Evolutionary conservation across 2,113 vertebrate genomes (phyloP).

Genomic region (Grallaria varia): DNA sequence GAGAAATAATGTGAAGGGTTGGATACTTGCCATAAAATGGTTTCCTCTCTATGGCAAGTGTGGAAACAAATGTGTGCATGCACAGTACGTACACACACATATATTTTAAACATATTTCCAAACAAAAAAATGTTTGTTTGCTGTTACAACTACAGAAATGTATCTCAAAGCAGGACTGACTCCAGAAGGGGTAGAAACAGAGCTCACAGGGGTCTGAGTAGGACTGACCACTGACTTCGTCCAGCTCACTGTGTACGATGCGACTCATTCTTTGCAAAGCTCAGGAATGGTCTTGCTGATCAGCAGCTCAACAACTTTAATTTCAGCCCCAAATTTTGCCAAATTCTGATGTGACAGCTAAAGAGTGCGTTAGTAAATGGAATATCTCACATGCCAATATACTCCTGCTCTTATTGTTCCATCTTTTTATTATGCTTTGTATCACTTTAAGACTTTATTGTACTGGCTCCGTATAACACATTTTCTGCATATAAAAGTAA

Average conservation of each 20-base stretch:
- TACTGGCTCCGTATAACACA: not conserved
- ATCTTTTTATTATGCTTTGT: not conserved
- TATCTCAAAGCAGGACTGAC: not conserved
- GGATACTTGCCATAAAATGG: slow-evolving; percentile 57
- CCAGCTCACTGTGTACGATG: not conserved
- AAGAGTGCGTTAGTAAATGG: not conserved
- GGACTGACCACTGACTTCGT: not conserved
- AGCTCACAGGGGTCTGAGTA: not conserved
- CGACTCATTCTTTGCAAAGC: not conserved
- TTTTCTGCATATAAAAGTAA: not conserved
- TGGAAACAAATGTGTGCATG: slow-evolving; percentile 36
- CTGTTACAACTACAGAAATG: not conserved
- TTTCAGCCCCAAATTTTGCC: not conserved
- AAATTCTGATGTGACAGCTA: not conserved
- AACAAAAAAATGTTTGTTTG: slow-evolving; percentile 49
- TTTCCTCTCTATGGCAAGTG: slow-evolving; percentile 50
- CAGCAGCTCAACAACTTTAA: not conserved
- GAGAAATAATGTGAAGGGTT: slow-evolving; percentile 65
- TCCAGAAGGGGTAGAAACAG: not conserved
- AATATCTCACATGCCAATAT: not conserved
- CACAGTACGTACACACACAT: slow-evolving; percentile 17
- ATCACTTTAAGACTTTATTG: not conserved
- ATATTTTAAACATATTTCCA: slow-evolving; percentile 61
- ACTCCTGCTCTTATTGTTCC: not conserved
- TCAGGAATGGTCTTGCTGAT: not conserved